A percentile compares a stretch with the other conserved stretches of the same genome.
Conservation (phyloP, 53 echinoderm and acorn worm species). For the Zoroaster sp. region DNA sequence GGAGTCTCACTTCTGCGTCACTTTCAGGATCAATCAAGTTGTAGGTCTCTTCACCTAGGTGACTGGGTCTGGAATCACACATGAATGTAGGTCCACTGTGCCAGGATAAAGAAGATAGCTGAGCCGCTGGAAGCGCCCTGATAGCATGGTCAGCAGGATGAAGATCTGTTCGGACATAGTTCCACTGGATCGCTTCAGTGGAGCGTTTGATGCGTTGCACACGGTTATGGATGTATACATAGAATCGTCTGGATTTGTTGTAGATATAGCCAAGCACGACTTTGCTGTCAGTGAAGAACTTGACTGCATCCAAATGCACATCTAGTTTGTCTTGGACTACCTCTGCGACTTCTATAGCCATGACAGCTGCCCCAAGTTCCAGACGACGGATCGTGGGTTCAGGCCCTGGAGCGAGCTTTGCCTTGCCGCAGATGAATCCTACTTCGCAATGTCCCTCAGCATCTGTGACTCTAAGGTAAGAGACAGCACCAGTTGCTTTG, state of each 20-base stretch:
- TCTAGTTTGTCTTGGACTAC: conserved; percentile 10
- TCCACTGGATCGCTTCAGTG: no score
- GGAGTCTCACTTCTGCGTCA: no score
- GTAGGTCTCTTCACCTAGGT: neutral
- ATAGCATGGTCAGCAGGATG: no score
- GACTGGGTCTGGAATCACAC: neutral
- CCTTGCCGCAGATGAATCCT: conserved; percentile 49
- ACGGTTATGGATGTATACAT: conserved; percentile 61
- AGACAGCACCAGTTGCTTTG: conserved; percentile 43
- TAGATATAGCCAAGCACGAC: conserved; percentile 55
- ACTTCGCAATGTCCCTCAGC: conserved; percentile 13
- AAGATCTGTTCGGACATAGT: no score
- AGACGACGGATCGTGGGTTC: conserved; percentile 56
- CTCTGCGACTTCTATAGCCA: conserved; percentile 41
- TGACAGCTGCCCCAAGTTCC: conserved; percentile 59
- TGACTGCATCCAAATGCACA: neutral
- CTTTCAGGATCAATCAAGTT: conserved; percentile 1
- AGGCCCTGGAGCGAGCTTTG: conserved; percentile 35
- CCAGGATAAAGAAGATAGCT: neutral
- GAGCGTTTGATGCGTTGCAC: conserved; percentile 49
- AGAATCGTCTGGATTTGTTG: conserved; percentile 59
- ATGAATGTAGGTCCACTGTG: conserved; percentile 22
- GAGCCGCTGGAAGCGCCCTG: neutral
- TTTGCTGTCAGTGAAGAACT: conserved; percentile 48
- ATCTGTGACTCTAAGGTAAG: conserved; percentile 33